These are phyloP conservation scores for Hybognathus amarus DNA, from an alignment of 2,797 vertebrate genomes.

Conservation along the genomic window DNA sequence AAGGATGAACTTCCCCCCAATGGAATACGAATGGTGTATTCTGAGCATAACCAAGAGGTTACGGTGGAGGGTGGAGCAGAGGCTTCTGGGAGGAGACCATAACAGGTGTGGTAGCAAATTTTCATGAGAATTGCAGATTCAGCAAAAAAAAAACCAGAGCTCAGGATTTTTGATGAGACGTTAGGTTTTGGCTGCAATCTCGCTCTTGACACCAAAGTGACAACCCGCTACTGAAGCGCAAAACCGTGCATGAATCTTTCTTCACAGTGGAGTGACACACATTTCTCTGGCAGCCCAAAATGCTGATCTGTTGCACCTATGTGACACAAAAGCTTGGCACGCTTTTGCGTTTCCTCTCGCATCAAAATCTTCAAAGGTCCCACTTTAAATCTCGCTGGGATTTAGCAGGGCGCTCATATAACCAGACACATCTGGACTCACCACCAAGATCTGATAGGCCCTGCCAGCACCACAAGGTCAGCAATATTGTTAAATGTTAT, in stretches of 20 bases:
- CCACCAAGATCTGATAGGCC: constrained; percentile 29
- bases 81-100: not conserved
- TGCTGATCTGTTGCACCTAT: constrained; percentile 39
- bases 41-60: constrained; percentile 34
- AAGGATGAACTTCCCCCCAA: constrained; percentile 22
- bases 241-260: constrained; percentile 18
- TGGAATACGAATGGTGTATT: constrained; percentile 31
- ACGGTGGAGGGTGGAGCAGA: constrained; percentile 26
- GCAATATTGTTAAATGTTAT: constrained; percentile 33
- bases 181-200: constrained; percentile 2
- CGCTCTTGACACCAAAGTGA: constrained; percentile 34
- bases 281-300: not conserved
- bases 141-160: not conserved
- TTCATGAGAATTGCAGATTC: constrained; percentile 32
- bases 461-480: constrained; percentile 50
- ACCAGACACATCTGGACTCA: constrained; percentile 47
- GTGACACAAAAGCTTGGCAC: constrained; percentile 40
- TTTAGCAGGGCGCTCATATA: constrained; percentile 42
- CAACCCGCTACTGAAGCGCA: not conserved
- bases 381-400: constrained; percentile 48
- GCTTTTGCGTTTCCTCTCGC: constrained; percentile 23
- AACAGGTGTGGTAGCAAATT: constrained; percentile 49
- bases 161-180: constrained; percentile 5
- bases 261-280: constrained; percentile 26
- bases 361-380: constrained; percentile 53